Conservation (phyloP, 2,113 vertebrate genomes). For the Hystrix cristata region DNA sequence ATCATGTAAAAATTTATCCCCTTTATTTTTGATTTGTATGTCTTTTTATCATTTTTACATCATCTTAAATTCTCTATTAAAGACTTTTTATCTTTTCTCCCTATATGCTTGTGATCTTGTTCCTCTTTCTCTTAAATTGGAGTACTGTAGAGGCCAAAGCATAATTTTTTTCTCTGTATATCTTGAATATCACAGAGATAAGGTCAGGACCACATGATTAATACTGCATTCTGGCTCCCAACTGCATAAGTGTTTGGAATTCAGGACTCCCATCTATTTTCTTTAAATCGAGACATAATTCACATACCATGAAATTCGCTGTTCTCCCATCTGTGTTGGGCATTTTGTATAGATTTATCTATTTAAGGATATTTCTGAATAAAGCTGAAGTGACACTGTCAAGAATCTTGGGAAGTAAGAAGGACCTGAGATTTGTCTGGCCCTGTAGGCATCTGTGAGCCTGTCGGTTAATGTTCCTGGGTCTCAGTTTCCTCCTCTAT, state of each 20-base stretch:
- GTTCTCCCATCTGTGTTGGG: background rate
- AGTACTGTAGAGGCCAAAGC: constrained; percentile 86
- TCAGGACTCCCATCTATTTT: background rate
- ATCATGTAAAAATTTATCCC: background rate
- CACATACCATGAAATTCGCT: background rate
- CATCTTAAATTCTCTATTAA: constrained; percentile 71
- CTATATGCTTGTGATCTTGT: constrained; percentile 62
- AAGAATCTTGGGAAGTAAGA: background rate
- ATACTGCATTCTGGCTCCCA: constrained; percentile 11
- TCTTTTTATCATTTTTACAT: constrained; percentile 73
- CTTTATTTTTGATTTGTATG: constrained; percentile 3
- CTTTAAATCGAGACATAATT: constrained; percentile 32
- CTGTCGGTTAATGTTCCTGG: background rate
- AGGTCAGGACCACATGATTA: background rate
- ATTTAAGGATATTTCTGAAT: constrained; percentile 37
- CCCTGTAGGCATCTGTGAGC: background rate
- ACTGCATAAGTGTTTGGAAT: background rate
- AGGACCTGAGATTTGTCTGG: background rate
- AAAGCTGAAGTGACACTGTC: background rate
- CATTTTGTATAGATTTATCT: background rate
- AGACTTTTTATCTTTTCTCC: constrained; percentile 71
- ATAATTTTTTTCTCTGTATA: constrained; percentile 91
- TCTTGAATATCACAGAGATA: constrained; percentile 83
- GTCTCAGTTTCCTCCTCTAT: constrained; percentile 6
- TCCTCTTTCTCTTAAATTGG: constrained; percentile 83